Evolutionary conservation across 1,140 invertebrate species (phyloP), one percentile per base, ranked within the genome.

Genomic region (Drosophila pseudoobscura): DNA sequence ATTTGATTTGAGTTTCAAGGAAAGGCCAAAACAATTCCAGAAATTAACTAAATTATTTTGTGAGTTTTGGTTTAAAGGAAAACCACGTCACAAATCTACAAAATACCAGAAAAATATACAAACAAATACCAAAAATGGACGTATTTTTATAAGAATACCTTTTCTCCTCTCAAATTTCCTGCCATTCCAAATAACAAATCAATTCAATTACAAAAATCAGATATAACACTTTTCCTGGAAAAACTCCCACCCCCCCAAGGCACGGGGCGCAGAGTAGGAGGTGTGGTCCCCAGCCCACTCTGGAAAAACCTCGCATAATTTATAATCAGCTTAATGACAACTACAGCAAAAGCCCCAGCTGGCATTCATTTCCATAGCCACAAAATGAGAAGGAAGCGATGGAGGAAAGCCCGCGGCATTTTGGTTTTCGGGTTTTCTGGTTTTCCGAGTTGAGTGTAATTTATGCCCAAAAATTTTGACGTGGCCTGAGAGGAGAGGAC

Each of bases 301-400:
- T 20, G 31, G 31, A 39, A 39, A 39, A 39, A 39, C 35, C 51
- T 65, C 59, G 82, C 68, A 79, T 88, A 88, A 89, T 88, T 88
- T 88, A 89, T 88, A 88, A 88, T 88, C 83, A 79, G 84, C 84
- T 88, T 88, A 88, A 88, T 83, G 84, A 84, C 84, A 83, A 87
- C 63, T 75, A 69, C 75, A 73, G 54, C 78, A 78, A 79, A 75
- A 77, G 43, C 54, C 44, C 47, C 47, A 75, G 77, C 62, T 80
- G 56, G 50, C 54, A 51, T 47, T 65, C 52, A 22, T 43, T 61
- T 69, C 8, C 45, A 45, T 62, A 43, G 56, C 49, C 62, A 46
- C 45, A 61, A 54, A 17, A 31, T 39, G 24, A 22, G 22, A 45
- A 15, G 8, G 1, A 45, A 55, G 31, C 49, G 26, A n/a, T 7